Evolutionary conservation across 2,113 vertebrate species (phyloP).

Genomic region (Rhea pennata): DNA sequence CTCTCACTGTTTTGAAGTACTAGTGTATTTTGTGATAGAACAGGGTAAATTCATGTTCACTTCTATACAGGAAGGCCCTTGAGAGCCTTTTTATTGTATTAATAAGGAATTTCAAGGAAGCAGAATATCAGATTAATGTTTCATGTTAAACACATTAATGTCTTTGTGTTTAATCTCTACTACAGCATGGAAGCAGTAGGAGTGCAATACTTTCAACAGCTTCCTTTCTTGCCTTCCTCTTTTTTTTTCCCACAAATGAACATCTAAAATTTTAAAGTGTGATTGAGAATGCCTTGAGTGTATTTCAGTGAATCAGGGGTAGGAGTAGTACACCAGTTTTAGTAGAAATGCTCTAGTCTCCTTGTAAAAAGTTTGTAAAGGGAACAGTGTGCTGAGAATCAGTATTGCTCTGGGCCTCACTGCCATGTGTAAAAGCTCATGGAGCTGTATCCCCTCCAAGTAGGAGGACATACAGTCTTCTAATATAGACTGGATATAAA

Average conservation of each 20-base stretch:
- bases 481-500: neutral
- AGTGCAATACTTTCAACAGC: constrained; percentile 61
- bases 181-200: constrained; percentile 61
- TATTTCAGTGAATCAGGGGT: neutral
- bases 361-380: neutral
- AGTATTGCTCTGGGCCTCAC: neutral
- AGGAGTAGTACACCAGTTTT: neutral
- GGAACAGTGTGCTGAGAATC: neutral
- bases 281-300: neutral
- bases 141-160: constrained; percentile 77
- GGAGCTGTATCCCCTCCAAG: neutral
- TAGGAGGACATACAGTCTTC: neutral
- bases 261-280: neutral
- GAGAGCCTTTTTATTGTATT: constrained; percentile 62
- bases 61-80: constrained; percentile 56
- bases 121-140: constrained; percentile 75
- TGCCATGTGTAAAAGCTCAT: neutral
- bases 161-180: constrained; percentile 69
- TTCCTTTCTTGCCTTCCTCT: constrained; percentile 31
- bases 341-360: neutral
- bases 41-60: constrained; percentile 44
- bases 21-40: constrained; percentile 33
- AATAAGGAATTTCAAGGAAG: constrained; percentile 74
- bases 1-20: constrained; percentile 37
- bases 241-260: neutral